Evolutionary conservation across 2,888 invertebrate genomes (phyloP).

Genomic region (Zaprionus lineosus): DNA sequence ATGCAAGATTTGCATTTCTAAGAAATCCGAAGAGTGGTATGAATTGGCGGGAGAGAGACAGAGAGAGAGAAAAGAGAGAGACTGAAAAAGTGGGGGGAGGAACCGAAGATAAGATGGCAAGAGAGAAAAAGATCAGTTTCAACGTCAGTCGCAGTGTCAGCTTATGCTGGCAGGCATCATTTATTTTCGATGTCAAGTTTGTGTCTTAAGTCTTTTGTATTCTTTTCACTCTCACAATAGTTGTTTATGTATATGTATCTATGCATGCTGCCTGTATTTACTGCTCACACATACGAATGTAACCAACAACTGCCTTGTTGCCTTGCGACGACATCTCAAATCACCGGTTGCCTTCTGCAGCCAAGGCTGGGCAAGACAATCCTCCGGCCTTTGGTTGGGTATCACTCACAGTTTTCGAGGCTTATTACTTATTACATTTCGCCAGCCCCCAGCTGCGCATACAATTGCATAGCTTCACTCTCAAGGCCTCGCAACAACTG

Average conservation of each 20-base stretch:
- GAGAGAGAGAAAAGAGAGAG: background rate
- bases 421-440: conserved; percentile 55
- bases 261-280: conserved; percentile 39
- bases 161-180: conserved; percentile 64
- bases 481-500: too few relatives aligned
- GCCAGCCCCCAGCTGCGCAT: background rate
- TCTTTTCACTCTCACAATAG: conserved; percentile 55
- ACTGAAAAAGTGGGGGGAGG: too few relatives aligned
- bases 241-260: conserved; percentile 3
- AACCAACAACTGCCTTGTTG: background rate
- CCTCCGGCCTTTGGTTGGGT: conserved; percentile 15
- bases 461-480: conserved; percentile 16
- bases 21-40: conserved; percentile 46
- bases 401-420: conserved; percentile 58
- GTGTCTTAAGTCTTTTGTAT: conserved; percentile 63
- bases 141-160: conserved; percentile 33
- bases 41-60: background rate
- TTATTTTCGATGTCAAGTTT: conserved; percentile 77
- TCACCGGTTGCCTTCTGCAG: conserved; percentile 31
- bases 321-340: conserved; percentile 45
- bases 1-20: conserved; percentile 63
- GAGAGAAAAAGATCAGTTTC: conserved; percentile 40
- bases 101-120: too few relatives aligned
- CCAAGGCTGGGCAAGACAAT: conserved; percentile 44
- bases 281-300: background rate